These are phyloP conservation scores for Cosmia pyralina DNA, from an alignment of 2,888 invertebrate species.

Conservation along the genomic window DNA sequence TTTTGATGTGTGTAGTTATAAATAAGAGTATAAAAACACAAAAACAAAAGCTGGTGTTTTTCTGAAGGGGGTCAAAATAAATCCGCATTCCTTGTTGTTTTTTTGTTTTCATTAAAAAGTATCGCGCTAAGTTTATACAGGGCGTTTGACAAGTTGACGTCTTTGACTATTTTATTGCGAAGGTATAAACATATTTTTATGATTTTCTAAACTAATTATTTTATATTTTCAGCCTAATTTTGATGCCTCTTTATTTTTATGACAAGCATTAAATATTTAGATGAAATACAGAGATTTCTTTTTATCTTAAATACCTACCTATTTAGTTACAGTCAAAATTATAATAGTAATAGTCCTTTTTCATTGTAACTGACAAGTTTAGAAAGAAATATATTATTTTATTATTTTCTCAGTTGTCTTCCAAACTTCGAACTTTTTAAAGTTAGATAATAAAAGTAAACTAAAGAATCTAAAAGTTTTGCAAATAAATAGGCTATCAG, in stretches of 20 bases:
- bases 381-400: neutral
- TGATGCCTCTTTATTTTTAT: slow-evolving; percentile 22
- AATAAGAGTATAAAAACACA: slow-evolving; percentile 1
- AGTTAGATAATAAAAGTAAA: neutral
- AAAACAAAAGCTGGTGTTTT: slow-evolving; percentile 4
- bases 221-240: slow-evolving; percentile 16
- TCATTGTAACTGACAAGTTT: neutral
- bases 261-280: neutral
- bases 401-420: neutral
- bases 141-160: slow-evolving; percentile 41
- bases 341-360: neutral
- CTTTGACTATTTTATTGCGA: slow-evolving; percentile 45
- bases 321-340: neutral
- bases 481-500: neutral
- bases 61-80: slow-evolving; percentile 28
- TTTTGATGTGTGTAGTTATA: too few relatives aligned
- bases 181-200: slow-evolving; percentile 9
- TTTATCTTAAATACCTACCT: neutral
- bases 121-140: neutral
- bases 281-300: neutral
- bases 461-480: neutral
- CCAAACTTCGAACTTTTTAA: neutral
- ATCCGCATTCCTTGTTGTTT: neutral
- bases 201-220: slow-evolving; percentile 22
- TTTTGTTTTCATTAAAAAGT: slow-evolving; percentile 15